Conservation (phyloP, 2,888 invertebrate species). For the Xestia rhomboidea region DNA sequence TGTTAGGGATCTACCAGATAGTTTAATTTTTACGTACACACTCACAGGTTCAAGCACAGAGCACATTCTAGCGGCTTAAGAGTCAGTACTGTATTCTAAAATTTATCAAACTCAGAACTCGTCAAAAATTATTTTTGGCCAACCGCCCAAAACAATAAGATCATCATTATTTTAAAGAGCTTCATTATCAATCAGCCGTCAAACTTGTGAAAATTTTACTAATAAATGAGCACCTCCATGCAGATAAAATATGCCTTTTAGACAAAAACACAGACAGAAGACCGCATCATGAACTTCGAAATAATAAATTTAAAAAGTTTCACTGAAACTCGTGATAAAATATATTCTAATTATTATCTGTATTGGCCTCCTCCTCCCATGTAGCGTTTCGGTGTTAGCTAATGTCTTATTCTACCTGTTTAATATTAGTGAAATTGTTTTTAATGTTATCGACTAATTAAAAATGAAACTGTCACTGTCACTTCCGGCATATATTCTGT, state of each 20-base stretch:
- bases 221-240: conserved; percentile 45
- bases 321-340: no score
- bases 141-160: conserved; percentile 42
- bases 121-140: not conserved
- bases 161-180: conserved; percentile 55
- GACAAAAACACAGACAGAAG: conserved; percentile 49
- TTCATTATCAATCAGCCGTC: conserved; percentile 62
- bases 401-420: no score
- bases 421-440: no score
- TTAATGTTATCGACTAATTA: no score
- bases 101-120: conserved; percentile 3
- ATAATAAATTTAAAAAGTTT: conserved; percentile 75
- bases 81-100: conserved; percentile 11
- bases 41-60: not conserved
- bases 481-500: no score
- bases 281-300: conserved; percentile 61
- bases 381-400: no score
- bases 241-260: conserved; percentile 31
- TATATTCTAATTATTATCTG: no score
- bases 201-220: conserved; percentile 46
- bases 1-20: not conserved
- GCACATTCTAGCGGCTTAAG: not conserved
- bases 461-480: no score
- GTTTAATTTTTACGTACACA: not conserved
- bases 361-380: no score